Evolutionary conservation across 2,113 vertebrate genomes (phyloP).

Genomic region (Meriones unguiculatus): DNA sequence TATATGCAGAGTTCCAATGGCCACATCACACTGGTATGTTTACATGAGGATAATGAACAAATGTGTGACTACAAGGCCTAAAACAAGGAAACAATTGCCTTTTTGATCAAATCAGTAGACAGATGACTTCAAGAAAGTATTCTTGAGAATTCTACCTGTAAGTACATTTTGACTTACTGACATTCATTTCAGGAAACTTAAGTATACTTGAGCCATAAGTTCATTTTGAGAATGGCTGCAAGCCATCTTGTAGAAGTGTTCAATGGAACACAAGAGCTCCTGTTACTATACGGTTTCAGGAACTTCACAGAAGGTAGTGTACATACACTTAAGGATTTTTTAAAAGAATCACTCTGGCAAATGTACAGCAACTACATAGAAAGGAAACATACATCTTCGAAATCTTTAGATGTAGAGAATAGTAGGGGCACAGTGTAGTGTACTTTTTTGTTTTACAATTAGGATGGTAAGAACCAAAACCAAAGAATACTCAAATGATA

Average conservation of each 20-base stretch:
- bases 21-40: not conserved
- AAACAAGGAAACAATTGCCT: not conserved
- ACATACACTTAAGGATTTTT: not conserved
- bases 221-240: not conserved
- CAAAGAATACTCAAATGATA: not conserved
- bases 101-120: not conserved
- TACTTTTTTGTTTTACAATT: not conserved
- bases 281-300: not conserved
- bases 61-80: not conserved
- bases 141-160: not conserved
- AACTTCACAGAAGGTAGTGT: not conserved
- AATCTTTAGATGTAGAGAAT: not conserved
- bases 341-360: not conserved
- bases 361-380: not conserved
- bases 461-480: not conserved
- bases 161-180: not conserved
- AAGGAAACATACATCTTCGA: not conserved
- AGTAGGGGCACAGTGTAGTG: not conserved
- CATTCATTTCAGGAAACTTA: not conserved
- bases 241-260: not conserved
- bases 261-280: not conserved
- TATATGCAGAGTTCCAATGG: too few relatives aligned
- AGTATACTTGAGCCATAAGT: not conserved
- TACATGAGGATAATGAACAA: not conserved
- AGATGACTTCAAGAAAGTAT: not conserved